Conservation (phyloP, 2,797 vertebrate species). For the Mormyrus hasselquistii region DNA sequence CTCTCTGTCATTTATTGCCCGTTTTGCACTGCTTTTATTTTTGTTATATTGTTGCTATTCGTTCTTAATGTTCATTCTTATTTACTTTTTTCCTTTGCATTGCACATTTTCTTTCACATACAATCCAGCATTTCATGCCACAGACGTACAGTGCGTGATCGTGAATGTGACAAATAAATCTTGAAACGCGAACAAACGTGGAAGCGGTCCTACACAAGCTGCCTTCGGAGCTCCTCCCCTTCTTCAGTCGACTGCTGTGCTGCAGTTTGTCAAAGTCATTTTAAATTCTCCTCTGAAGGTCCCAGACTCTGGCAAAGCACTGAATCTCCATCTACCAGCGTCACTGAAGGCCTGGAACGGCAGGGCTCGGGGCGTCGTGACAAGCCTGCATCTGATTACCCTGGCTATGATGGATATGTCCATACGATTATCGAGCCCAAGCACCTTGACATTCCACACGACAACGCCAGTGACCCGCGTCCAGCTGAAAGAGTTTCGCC, state of each 20-base stretch:
- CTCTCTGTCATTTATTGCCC: background rate
- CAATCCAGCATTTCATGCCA: background rate
- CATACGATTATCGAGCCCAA: background rate
- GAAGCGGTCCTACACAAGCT: background rate
- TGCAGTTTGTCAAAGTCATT: background rate
- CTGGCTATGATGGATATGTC: conserved; percentile 11
- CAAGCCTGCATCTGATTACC: background rate
- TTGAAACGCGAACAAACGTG: background rate
- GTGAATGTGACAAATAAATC: background rate
- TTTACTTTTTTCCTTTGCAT: background rate
- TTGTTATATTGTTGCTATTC: background rate
- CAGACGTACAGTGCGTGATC: background rate
- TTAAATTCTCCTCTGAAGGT: background rate
- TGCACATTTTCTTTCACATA: background rate
- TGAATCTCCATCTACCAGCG: background rate
- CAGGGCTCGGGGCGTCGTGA: background rate
- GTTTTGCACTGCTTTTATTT: background rate
- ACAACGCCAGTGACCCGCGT: background rate
- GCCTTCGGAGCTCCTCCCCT: background rate
- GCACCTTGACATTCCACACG: background rate
- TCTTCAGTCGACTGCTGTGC: background rate
- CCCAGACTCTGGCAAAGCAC: background rate
- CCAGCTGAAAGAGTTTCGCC: background rate
- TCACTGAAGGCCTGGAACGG: background rate
- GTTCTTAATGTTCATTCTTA: background rate